phyloP scores from a whole-genome alignment of 2,113 vertebrate genomes.

The Petrocephalus zakoni region DNA sequence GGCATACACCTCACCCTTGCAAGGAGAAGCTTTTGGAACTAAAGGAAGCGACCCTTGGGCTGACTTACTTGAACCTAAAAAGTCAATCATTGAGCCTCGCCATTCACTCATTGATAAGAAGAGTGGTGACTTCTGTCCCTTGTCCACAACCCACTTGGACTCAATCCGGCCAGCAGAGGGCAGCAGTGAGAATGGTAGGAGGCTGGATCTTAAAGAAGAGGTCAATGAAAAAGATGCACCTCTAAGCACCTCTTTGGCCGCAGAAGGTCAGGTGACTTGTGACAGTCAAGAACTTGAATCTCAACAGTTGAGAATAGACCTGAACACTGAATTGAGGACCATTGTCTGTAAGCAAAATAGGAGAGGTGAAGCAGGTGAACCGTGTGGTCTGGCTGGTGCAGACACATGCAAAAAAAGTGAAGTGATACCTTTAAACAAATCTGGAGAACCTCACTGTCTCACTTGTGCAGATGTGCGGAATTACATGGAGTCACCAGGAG shows the following conservation, averaged over 20 bases:
- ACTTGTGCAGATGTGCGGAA: neutral
- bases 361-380: neutral
- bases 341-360: neutral
- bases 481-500: conserved; percentile 19
- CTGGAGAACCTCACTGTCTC: neutral
- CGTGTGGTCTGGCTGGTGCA: neutral
- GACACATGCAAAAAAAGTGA: neutral
- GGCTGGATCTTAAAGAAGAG: conserved; percentile 35
- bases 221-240: conserved; percentile 45
- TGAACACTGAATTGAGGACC: neutral
- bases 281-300: neutral
- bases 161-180: conserved; percentile 33
- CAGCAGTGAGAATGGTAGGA: conserved; percentile 24
- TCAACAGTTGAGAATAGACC: neutral
- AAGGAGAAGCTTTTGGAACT: conserved; percentile 33
- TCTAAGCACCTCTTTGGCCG: conserved; percentile 4
- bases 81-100: neutral
- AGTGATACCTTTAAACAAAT: neutral
- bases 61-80: neutral
- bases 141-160: neutral
- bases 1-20: neutral
- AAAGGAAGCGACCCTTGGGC: neutral
- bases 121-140: conserved; percentile 10
- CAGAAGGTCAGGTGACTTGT: neutral
- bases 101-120: neutral